These are phyloP conservation scores for Dendrolimus houi DNA, from an alignment of 2,888 invertebrate genomes.

Conservation along the genomic window DNA sequence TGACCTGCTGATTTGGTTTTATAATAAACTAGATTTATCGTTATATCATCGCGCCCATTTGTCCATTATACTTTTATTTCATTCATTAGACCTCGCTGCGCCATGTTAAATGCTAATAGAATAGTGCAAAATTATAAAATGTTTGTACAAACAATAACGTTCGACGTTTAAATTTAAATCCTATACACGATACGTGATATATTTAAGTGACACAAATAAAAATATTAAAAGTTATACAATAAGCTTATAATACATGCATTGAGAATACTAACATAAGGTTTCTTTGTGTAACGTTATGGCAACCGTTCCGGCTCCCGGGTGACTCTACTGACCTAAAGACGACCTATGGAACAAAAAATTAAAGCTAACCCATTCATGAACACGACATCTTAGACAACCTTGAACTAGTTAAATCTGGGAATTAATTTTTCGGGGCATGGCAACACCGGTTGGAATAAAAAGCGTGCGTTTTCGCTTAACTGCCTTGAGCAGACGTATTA, in stretches of 20 bases:
- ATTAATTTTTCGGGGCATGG: slow-evolving; percentile 49
- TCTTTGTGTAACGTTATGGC: slow-evolving; percentile 44
- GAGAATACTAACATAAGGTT: slow-evolving; percentile 29
- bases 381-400: slow-evolving; percentile 48
- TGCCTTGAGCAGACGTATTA: slow-evolving; percentile 63
- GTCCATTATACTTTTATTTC: neutral
- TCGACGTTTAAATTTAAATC: too few species aligned
- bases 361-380: slow-evolving; percentile 60
- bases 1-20: slow-evolving; percentile 8
- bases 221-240: neutral
- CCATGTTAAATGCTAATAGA: too few species aligned
- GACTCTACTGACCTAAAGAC: slow-evolving; percentile 61
- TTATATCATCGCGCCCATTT: neutral
- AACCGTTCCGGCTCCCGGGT: slow-evolving; percentile 46
- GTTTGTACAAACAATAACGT: too few species aligned
- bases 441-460: slow-evolving; percentile 48
- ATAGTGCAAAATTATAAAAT: too few species aligned
- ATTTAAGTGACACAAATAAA: too few species aligned
- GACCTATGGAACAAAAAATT: slow-evolving; percentile 61
- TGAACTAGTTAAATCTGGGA: slow-evolving; percentile 69
- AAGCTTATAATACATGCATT: neutral
- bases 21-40: slow-evolving; percentile 11
- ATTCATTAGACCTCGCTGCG: neutral
- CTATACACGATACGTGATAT: too few species aligned
- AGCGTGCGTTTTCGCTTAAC: slow-evolving; percentile 44